These are phyloP conservation scores for Hirudinaria manillensis DNA, from an alignment of 2,888 invertebrate genomes.

Conservation along the genomic window DNA sequence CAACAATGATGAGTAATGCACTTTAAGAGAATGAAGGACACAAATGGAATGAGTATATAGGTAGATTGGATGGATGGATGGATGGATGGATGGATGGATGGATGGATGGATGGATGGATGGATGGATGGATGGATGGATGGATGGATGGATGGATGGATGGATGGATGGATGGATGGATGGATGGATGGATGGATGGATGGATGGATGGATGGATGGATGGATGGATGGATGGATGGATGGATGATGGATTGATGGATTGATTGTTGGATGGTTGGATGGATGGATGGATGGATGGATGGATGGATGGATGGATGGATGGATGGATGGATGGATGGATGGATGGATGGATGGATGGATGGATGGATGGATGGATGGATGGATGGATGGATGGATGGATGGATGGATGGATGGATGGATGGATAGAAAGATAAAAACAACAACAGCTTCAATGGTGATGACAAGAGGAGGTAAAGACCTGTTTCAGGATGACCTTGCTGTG, in stretches of 20 bases:
- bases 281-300: slow-evolving; percentile 10
- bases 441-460: neutral
- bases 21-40: neutral
- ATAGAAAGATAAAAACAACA: neutral
- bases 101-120: too few relatives aligned
- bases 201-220: neutral
- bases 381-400: too few relatives aligned
- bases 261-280: neutral
- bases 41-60: neutral
- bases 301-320: neutral
- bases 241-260: too few relatives aligned
- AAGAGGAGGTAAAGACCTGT: slow-evolving; percentile 43
- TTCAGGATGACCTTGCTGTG: slow-evolving; percentile 88
- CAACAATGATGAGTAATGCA: neutral
- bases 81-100: neutral
- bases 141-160: too few relatives aligned
- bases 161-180: too few relatives aligned
- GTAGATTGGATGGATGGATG: slow-evolving; percentile 5
- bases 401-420: neutral
- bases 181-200: neutral
- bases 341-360: too few relatives aligned
- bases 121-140: too few relatives aligned
- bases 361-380: too few relatives aligned
- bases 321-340: too few relatives aligned
- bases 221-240: too few relatives aligned